Base-by-base conservation (phyloP, 2,797 vertebrate genomes). In the Sebastes alutus region DNA sequence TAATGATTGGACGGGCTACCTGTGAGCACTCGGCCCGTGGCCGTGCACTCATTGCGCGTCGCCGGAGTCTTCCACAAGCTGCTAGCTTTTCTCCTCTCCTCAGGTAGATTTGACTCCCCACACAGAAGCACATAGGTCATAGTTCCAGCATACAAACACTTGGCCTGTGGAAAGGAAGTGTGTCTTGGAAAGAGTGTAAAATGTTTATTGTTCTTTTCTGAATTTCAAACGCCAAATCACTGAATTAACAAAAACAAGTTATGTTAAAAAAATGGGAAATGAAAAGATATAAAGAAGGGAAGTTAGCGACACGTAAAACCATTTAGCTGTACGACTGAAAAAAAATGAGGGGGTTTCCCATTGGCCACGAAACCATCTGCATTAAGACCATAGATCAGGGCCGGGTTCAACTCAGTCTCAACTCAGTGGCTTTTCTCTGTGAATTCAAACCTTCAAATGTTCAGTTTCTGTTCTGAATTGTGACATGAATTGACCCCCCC, bases 231-330 rank as follows among this genome's bases (percentile, higher is more conserved):
- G 86, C 70, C 90, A 97, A 94, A 96, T 96, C 95, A 97, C 96
- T 94, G 93, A 97, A 95, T 96, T 96, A 97, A 96, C 95, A 97
- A 97, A 97, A 97, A 91, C 68, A 94, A 69, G 94, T 94, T 93
- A 96, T 89, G 89, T 89, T 83, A 90, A 93, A 95, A 88, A 93
- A 94, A 83, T 52, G 30, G 18, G 25, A 84, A 92, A 91, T 77
- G 67, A 84, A 86, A 63, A 83, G 77, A 85, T 84, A 84, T 62
- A 87, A 90, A 93, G 77, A 60, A 87, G 71, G 77, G 55, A 87
- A 55, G 77, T 89, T 81, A 90, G 78, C 58, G 13, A 91, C 86
- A 93, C 38, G 63, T 89, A 74, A 78, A 90, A 82, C 33, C 63
- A 63, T 79, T 82, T 42, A 87, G 82, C 86, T 87, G 80, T 87